phyloP scores from a whole-genome alignment of 2,888 invertebrate genomes.

The Eupithecia tripunctaria region DNA sequence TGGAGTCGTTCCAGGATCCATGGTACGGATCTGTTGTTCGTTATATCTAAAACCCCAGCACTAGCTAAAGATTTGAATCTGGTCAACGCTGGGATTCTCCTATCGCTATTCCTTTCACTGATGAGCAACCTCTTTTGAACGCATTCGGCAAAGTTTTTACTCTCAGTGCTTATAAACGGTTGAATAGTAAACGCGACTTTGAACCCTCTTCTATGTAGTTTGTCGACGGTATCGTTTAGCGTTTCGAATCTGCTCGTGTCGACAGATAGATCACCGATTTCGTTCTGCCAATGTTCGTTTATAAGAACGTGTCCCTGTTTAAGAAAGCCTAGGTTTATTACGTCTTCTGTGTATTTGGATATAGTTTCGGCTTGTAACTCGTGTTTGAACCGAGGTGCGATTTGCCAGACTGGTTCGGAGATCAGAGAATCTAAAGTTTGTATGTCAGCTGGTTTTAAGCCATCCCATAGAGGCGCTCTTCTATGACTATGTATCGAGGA shows the following conservation, averaged over 20 bases:
- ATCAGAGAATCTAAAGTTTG: slow-evolving; percentile 89
- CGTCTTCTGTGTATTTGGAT: slow-evolving; percentile 92
- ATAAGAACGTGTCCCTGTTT: slow-evolving; percentile 91
- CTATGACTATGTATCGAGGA: slow-evolving; percentile 90
- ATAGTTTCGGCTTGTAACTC: slow-evolving; percentile 88
- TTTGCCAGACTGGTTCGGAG: slow-evolving; percentile 94
- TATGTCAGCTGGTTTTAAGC: slow-evolving; percentile 90
- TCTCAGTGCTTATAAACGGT: slow-evolving; percentile 95
- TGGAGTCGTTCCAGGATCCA: slow-evolving; percentile 92
- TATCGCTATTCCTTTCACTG: slow-evolving; percentile 91
- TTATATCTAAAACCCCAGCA: slow-evolving; percentile 94
- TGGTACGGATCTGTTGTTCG: slow-evolving; percentile 90
- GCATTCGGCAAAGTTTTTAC: slow-evolving; percentile 91
- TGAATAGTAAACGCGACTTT: slow-evolving; percentile 95
- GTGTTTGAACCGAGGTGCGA: slow-evolving; percentile 87
- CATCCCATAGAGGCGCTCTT: slow-evolving; percentile 90
- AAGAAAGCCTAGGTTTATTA: slow-evolving; percentile 90
- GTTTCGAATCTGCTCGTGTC: slow-evolving; percentile 91
- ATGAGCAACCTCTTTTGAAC: slow-evolving; percentile 90
- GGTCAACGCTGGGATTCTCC: slow-evolving; percentile 92
- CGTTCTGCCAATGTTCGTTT: slow-evolving; percentile 93
- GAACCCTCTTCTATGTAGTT: slow-evolving; percentile 92
- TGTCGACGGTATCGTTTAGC: slow-evolving; percentile 90
- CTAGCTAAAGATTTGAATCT: slow-evolving; percentile 92
- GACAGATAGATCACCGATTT: slow-evolving; percentile 94